phyloP scores from a whole-genome alignment of 2,888 invertebrate genomes.

The Plebejus melissa region DNA sequence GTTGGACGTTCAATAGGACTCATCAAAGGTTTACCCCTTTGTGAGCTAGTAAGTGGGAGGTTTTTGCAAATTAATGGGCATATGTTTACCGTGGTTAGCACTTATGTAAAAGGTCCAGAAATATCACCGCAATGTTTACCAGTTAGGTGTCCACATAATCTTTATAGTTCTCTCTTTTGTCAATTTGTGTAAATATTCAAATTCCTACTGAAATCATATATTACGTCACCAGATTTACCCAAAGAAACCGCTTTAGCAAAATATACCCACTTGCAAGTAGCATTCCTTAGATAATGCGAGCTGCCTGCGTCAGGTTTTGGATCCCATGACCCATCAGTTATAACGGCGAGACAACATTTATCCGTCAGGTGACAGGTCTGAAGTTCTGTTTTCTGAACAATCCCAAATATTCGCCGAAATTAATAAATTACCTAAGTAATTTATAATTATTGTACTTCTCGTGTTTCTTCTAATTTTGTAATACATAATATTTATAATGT shows the following conservation, averaged over 20 bases:
- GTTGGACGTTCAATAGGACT: neutral
- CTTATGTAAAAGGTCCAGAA: neutral
- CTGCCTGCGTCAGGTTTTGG: constrained; percentile 3
- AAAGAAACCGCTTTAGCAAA: neutral
- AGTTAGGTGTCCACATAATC: neutral
- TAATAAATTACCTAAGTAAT: too few species aligned
- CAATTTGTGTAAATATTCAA: neutral
- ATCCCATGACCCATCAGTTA: constrained; percentile 3
- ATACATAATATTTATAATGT: too few species aligned
- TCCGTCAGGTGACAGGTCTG: neutral
- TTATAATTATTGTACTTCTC: too few species aligned
- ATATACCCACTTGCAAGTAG: neutral
- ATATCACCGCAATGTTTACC: neutral
- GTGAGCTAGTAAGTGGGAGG: neutral
- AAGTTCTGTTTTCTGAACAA: too few species aligned
- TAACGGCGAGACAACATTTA: neutral
- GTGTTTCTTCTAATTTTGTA: too few species aligned
- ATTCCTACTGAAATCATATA: neutral
- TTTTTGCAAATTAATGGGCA: neutral
- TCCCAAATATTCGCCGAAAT: neutral
- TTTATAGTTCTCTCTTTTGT: neutral
- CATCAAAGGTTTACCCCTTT: neutral
- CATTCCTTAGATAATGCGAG: neutral
- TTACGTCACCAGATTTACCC: neutral
- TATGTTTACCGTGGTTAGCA: neutral